phyloP scores from a whole-genome alignment of 2,888 invertebrate species.

The Cephus pulcher region DNA sequence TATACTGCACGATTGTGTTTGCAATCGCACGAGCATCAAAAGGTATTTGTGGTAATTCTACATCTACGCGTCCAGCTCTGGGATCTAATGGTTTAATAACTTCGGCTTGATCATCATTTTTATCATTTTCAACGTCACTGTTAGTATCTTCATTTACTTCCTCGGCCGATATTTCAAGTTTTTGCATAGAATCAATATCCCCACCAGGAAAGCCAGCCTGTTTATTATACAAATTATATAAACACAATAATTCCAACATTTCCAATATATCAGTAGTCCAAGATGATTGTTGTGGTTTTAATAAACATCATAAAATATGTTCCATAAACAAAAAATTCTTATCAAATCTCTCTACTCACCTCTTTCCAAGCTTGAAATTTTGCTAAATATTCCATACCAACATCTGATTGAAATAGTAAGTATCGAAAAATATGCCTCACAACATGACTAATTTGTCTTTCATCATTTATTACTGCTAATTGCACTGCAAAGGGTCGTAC shows the following conservation, averaged over 20 bases:
- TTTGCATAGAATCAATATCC: constrained; percentile 75
- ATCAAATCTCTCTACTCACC: constrained; percentile 61
- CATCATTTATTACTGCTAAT: constrained; percentile 70
- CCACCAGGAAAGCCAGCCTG: constrained; percentile 81
- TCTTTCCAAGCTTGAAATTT: constrained; percentile 77
- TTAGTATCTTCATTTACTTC: constrained; percentile 60
- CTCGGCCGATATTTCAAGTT: constrained; percentile 63
- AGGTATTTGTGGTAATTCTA: constrained; percentile 76
- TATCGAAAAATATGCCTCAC: constrained; percentile 75
- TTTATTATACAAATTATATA: constrained; percentile 14
- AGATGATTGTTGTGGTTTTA: background rate
- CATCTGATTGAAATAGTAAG: constrained; percentile 78
- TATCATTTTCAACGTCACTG: constrained; percentile 49
- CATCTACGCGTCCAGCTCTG: constrained; percentile 83
- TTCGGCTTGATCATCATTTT: constrained; percentile 37
- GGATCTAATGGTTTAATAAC: constrained; percentile 73
- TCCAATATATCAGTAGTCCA: background rate
- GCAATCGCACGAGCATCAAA: constrained; percentile 74
- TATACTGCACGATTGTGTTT: constrained; percentile 68
- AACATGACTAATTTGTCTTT: constrained; percentile 68
- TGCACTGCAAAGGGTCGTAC: constrained; percentile 77
- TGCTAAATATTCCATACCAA: constrained; percentile 75
- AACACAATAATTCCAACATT: constrained; percentile 7
- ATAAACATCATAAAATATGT: background rate
- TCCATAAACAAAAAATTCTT: constrained; percentile 1